These are phyloP conservation scores for Boulengeromyrus knoepffleri DNA, from an alignment of 2,113 vertebrate genomes.

Conservation along the genomic window DNA sequence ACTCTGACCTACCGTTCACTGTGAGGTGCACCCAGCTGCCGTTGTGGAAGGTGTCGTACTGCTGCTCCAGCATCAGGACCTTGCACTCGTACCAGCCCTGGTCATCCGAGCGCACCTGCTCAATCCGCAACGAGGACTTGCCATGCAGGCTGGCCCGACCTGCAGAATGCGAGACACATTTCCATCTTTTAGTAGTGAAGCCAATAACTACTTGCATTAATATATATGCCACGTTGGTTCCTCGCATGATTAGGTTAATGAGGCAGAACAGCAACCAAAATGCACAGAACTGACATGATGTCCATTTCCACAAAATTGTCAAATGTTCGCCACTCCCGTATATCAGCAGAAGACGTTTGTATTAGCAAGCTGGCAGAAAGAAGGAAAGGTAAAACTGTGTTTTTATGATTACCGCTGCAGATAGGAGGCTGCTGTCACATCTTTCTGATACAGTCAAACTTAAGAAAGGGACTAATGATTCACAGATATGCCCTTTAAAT, in stretches of 20 bases:
- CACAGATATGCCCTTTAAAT: neutral
- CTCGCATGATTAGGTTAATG: neutral
- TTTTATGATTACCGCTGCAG: neutral
- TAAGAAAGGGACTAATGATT: neutral
- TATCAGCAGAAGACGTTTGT: neutral
- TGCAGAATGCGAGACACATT: constrained; percentile 43
- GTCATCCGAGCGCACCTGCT: constrained; percentile 87
- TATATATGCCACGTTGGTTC: neutral
- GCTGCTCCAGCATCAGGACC: constrained; percentile 93
- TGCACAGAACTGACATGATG: neutral
- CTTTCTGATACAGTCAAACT: neutral
- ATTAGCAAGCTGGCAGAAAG: neutral
- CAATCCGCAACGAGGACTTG: constrained; percentile 91
- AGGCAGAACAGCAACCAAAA: neutral
- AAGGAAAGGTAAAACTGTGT: neutral
- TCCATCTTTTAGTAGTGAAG: neutral
- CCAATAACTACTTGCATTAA: neutral
- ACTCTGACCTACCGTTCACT: constrained; percentile 75
- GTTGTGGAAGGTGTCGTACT: constrained; percentile 95
- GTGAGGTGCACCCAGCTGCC: constrained; percentile 98
- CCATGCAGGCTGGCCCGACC: constrained; percentile 88
- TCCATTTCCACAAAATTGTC: neutral
- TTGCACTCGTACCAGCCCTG: constrained; percentile 99
- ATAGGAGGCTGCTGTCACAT: neutral
- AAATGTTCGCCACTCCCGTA: neutral